Evolutionary conservation across 2,797 vertebrate species (phyloP).

Genomic region (Eulemur rubriventer): DNA sequence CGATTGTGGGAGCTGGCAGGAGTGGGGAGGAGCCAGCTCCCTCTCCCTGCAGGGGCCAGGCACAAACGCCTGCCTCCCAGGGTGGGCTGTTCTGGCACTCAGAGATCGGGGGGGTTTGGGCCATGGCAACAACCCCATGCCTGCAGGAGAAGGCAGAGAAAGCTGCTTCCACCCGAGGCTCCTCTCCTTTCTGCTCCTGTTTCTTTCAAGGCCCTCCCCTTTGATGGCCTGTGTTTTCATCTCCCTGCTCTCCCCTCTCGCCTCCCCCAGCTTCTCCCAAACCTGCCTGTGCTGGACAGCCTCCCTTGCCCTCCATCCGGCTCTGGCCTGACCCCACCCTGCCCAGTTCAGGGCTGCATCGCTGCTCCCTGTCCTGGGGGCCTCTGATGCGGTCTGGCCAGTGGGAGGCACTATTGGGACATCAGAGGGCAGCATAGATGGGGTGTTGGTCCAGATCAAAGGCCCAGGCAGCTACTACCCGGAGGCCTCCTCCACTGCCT

Average conservation of each 20-base stretch:
- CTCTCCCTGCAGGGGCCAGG: accelerated
- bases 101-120: not conserved
- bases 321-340: not conserved
- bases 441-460: not conserved
- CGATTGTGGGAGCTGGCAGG: not conserved
- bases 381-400: not conserved
- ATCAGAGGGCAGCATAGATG: accelerated
- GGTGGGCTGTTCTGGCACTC: not conserved
- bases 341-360: not conserved
- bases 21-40: accelerated
- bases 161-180: not conserved
- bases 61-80: not conserved
- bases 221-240: not conserved
- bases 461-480: not conserved
- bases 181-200: not conserved
- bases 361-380: not conserved
- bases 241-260: not conserved
- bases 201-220: not conserved
- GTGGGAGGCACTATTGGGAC: too few relatives aligned
- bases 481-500: not conserved
- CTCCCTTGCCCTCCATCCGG: not conserved
- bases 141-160: not conserved
- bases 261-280: not conserved
- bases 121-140: not conserved
- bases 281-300: not conserved